Evolutionary conservation across 1,140 invertebrate species (phyloP).

Genomic region (Belonocnema kinseyi): DNA sequence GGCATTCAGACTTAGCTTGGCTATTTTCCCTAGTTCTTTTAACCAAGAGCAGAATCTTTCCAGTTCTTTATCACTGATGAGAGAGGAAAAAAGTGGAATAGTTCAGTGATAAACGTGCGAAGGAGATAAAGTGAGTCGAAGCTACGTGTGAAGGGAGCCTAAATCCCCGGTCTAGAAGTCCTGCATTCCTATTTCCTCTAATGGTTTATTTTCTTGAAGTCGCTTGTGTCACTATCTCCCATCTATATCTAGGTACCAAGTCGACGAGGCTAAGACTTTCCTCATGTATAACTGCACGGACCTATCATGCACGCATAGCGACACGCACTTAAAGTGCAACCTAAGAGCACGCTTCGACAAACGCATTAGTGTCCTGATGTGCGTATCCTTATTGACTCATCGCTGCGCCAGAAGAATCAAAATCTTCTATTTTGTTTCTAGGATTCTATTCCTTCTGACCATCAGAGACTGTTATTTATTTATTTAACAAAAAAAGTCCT

Average conservation of each 20-base stretch:
- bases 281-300: conserved; percentile 26
- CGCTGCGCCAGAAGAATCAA: background rate
- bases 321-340: conserved; percentile 42
- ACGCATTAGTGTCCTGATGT: conserved; percentile 24
- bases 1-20: no score
- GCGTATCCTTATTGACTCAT: conserved; percentile 24
- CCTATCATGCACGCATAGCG: conserved; percentile 22
- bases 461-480: no score
- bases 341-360: conserved; percentile 35
- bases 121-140: conserved; percentile 45
- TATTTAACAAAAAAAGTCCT: no score
- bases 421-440: background rate
- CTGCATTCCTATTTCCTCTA: conserved; percentile 51
- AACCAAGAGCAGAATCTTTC: background rate
- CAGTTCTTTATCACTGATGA: background rate
- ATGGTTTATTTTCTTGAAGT: conserved; percentile 50
- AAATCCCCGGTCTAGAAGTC: conserved; percentile 10
- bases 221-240: conserved; percentile 52
- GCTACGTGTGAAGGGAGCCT: conserved; percentile 46
- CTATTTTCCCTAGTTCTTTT: no score
- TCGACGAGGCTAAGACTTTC: background rate
- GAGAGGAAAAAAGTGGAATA: conserved; percentile 38
- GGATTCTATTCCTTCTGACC: no score
- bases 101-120: conserved; percentile 48
- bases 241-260: conserved; percentile 50